Conservation (phyloP, 2,113 vertebrate species). For the Urocolius indicus region DNA sequence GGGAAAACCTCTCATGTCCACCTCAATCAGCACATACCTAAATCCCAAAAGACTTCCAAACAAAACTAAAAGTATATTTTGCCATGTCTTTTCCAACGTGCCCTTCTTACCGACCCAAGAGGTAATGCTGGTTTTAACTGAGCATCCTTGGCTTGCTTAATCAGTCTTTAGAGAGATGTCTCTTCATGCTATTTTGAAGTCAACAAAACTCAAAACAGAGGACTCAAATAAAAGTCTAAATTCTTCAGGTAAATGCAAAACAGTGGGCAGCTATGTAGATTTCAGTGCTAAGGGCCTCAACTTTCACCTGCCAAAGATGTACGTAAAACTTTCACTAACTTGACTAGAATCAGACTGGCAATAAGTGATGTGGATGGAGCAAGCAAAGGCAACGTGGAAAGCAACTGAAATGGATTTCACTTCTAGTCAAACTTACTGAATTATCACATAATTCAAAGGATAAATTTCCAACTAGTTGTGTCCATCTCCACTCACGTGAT, state of each 20-base stretch:
- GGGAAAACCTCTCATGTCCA: neutral
- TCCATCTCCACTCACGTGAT: neutral
- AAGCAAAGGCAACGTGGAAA: neutral
- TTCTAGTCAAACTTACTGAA: neutral
- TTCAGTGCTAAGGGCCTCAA: neutral
- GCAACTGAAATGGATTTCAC: neutral
- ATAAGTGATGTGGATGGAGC: neutral
- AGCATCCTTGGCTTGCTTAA: neutral
- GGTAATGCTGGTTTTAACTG: neutral
- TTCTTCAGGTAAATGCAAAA: neutral
- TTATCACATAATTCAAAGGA: neutral
- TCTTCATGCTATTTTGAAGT: neutral
- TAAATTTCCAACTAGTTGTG: neutral
- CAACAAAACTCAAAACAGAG: neutral
- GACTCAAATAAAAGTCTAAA: neutral
- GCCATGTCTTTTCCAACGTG: neutral
- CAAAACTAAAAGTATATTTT: neutral
- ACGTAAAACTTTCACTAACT: neutral
- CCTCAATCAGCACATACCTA: neutral
- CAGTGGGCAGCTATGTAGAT: neutral
- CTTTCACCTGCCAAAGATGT: neutral
- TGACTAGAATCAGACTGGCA: neutral
- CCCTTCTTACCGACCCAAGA: neutral
- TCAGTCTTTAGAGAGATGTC: neutral
- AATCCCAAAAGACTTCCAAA: neutral